Evolutionary conservation across 2,888 invertebrate species (phyloP).

Genomic region (Sesamia inferens): DNA sequence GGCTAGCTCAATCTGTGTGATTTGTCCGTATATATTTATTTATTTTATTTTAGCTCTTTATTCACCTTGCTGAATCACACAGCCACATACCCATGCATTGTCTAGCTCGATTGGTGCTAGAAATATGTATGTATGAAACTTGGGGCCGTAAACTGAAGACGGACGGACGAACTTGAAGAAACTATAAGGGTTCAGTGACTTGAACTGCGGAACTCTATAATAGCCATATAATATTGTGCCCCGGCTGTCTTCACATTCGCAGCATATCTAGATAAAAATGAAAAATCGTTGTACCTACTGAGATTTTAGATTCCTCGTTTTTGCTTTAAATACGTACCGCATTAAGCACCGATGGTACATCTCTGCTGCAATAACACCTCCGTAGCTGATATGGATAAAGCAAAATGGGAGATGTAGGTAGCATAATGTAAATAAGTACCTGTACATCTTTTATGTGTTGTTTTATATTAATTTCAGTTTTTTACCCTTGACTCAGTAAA

Average conservation of each 20-base stretch:
- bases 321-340: slow-evolving; percentile 5
- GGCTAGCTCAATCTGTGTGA: too few species aligned
- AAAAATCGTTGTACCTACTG: slow-evolving; percentile 9
- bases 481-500: background rate
- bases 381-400: background rate
- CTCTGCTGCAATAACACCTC: background rate
- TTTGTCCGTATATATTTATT: too few species aligned
- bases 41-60: too few species aligned
- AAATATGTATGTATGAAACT: too few species aligned
- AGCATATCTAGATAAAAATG: background rate
- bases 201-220: background rate
- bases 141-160: too few species aligned
- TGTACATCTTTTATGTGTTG: background rate
- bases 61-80: too few species aligned
- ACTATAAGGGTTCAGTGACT: too few species aligned
- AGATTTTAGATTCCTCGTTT: slow-evolving; percentile 1
- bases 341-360: background rate
- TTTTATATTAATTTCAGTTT: background rate
- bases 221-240: slow-evolving; percentile 10
- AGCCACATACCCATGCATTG: too few species aligned
- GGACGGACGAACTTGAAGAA: too few species aligned
- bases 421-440: background rate
- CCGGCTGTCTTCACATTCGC: background rate
- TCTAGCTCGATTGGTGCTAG: too few species aligned
- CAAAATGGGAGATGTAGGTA: background rate